Evolutionary conservation across 2,888 invertebrate species (phyloP).

Genomic region (Dasypolia templi): DNA sequence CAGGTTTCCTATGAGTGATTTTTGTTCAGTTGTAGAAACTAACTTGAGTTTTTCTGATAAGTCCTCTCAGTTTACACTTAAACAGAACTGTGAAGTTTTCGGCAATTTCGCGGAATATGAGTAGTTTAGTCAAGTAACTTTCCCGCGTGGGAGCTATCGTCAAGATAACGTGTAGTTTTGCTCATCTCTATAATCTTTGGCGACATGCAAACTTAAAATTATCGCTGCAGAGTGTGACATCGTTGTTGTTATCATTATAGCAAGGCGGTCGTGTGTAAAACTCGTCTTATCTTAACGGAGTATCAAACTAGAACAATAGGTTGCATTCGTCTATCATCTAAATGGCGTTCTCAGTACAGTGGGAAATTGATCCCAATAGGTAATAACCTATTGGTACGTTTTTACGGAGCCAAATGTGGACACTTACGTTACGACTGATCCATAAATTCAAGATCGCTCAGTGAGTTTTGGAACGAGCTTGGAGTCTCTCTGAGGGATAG

Average conservation of each 20-base stretch:
- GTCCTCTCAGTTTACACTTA: neutral
- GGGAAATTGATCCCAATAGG: no score
- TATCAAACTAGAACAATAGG: neutral
- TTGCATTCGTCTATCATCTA: no score
- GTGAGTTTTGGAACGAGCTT: no score
- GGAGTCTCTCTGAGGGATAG: no score
- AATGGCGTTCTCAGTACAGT: no score
- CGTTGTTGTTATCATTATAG: neutral
- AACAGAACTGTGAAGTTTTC: no score
- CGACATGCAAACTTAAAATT: slow-evolving; percentile 21
- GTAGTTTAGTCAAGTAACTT: slow-evolving; percentile 15
- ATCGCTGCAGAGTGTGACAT: neutral
- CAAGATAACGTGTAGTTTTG: slow-evolving; percentile 17
- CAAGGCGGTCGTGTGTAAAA: neutral
- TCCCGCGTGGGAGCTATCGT: slow-evolving; percentile 39
- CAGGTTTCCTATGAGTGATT: no score
- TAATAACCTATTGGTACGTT: no score
- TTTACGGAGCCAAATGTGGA: no score
- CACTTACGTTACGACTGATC: no score
- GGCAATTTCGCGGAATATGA: slow-evolving; percentile 12
- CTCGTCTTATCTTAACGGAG: neutral
- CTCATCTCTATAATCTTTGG: slow-evolving; percentile 25
- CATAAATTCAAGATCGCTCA: no score
- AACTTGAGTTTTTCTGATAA: neutral
- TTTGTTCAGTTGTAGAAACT: no score